Evolutionary conservation across 2,113 vertebrate species (phyloP).

Genomic region (Ailuropoda melanoleuca): DNA sequence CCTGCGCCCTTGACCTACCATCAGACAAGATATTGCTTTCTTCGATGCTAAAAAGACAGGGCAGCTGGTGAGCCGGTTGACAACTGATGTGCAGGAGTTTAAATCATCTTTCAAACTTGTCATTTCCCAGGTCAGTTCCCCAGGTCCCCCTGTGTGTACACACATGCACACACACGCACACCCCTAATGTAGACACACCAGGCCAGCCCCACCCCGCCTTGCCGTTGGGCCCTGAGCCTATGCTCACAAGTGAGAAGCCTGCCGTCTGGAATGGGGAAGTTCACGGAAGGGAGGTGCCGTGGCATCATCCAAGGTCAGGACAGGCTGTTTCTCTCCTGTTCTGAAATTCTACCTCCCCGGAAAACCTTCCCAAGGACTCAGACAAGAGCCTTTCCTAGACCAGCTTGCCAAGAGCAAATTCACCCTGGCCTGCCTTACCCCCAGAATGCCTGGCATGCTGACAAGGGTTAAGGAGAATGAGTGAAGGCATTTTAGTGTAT

Average conservation of each 20-base stretch:
- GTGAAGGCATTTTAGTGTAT: fast-evolving
- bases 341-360: slow-evolving; percentile 13
- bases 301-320: not conserved
- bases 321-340: not conserved
- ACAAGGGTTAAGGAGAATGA: not conserved
- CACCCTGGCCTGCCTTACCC: not conserved
- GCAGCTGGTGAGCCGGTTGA: slow-evolving; percentile 93
- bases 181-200: fast-evolving
- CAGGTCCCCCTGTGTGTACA: not conserved
- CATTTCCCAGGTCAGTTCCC: slow-evolving; percentile 90
- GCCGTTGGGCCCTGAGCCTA: not conserved
- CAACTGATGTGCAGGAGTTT: slow-evolving; percentile 95
- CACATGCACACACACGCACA: fast-evolving
- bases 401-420: not conserved
- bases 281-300: not conserved
- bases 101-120: slow-evolving; percentile 97
- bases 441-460: fast-evolving
- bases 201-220: not conserved
- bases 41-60: slow-evolving; percentile 94
- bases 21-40: slow-evolving; percentile 95
- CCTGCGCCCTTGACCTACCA: fast-evolving
- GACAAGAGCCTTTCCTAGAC: not conserved
- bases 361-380: not conserved
- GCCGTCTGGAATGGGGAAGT: not conserved
- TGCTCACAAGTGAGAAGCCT: not conserved